A percentile compares a stretch with the other conserved stretches of the same genome.
These are phyloP conservation scores for Garra rufa DNA, from an alignment of 2,113 vertebrate species.

Conservation along the genomic window DNA sequence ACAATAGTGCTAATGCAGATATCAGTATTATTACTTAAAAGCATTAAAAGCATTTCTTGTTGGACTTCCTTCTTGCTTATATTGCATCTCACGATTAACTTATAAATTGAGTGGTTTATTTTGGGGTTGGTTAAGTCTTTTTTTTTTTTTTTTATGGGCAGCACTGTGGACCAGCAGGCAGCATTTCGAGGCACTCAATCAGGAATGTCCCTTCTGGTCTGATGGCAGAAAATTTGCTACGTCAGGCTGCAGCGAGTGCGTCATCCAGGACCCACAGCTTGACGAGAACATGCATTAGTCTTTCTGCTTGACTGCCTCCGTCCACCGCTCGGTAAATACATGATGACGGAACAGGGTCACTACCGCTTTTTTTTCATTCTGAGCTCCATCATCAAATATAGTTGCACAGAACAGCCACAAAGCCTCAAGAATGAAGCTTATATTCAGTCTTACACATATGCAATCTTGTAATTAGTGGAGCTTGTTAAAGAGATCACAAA, in stretches of 20 bases:
- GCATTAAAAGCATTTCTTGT: neutral
- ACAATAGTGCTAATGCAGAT: neutral
- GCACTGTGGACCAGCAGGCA: slow-evolving; percentile 6
- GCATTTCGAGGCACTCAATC: slow-evolving; percentile 40
- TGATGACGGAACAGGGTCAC: slow-evolving; percentile 72
- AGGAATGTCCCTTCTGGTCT: slow-evolving; percentile 44
- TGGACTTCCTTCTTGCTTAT: neutral
- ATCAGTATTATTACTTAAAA: neutral
- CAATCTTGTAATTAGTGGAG: neutral
- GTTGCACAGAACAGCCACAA: neutral
- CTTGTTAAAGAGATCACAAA: neutral
- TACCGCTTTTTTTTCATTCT: slow-evolving; percentile 42
- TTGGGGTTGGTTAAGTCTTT: neutral
- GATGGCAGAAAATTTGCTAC: slow-evolving; percentile 38
- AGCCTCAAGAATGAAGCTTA: neutral
- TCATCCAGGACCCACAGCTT: slow-evolving; percentile 44
- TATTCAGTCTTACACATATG: neutral
- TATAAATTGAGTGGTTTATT: neutral
- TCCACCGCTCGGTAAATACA: slow-evolving; percentile 59
- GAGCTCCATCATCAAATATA: slow-evolving; percentile 34
- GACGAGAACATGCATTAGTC: slow-evolving; percentile 61
- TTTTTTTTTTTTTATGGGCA: neutral
- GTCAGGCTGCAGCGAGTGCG: slow-evolving; percentile 46
- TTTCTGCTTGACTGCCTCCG: slow-evolving; percentile 58
- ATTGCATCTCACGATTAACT: neutral